Evolutionary conservation across 2,797 vertebrate species (phyloP).

Genomic region (Pseudomugil gertrudae): DNA sequence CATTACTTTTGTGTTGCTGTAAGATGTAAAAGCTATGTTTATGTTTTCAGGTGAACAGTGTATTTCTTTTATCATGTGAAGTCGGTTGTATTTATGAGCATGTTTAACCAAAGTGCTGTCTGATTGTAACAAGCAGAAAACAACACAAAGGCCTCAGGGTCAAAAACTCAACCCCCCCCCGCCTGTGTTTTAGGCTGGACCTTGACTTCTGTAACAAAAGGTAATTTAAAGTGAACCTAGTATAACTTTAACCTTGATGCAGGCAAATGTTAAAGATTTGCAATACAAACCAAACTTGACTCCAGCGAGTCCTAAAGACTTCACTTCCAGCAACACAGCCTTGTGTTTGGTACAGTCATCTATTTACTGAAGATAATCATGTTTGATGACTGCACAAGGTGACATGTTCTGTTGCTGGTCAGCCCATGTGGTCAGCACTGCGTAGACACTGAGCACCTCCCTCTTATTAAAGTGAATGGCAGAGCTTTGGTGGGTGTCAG

Average conservation of each 20-base stretch:
- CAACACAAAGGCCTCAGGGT: no score
- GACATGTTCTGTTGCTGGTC: constrained; percentile 37
- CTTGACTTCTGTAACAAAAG: neutral
- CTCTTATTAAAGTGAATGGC: constrained; percentile 62
- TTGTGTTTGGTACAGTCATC: constrained; percentile 1
- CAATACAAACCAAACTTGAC: no score
- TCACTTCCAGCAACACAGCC: neutral
- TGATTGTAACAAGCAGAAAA: no score
- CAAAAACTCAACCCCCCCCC: no score
- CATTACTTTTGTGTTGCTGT: neutral
- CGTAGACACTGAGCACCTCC: constrained; percentile 47
- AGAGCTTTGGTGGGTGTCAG: constrained; percentile 49
- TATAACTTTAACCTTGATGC: no score
- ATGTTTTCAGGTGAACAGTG: neutral
- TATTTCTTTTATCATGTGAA: neutral
- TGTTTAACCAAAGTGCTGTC: no score
- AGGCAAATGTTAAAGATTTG: no score
- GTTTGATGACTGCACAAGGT: constrained; percentile 48
- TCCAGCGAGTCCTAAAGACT: neutral
- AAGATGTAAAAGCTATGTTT: neutral
- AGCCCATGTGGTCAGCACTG: constrained; percentile 49
- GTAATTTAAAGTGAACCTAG: neutral
- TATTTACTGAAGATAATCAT: constrained; percentile 41
- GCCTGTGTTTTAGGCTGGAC: no score
- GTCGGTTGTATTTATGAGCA: no score